These are phyloP conservation scores for Zaprionus inermis DNA, from an alignment of 1,140 invertebrate genomes.

Conservation along the genomic window DNA sequence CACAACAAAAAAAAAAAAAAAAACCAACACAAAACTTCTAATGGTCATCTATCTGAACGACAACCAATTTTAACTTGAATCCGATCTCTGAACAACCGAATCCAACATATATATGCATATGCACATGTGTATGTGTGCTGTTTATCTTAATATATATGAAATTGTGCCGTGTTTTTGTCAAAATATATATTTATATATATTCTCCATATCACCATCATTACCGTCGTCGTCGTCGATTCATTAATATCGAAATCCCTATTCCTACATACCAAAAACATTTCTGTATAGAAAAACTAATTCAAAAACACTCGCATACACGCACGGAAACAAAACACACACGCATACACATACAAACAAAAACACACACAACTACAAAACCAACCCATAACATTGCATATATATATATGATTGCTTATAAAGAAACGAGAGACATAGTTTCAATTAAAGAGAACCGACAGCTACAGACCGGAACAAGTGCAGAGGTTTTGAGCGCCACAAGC, in stretches of 20 bases:
- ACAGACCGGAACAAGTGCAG: constrained; percentile 57
- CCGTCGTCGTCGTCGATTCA: background rate
- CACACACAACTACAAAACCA: constrained; percentile 40
- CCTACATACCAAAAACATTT: constrained; percentile 47
- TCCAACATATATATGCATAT: constrained; percentile 42
- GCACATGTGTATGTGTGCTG: constrained; percentile 32
- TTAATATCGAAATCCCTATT: constrained; percentile 16
- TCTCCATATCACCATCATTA: constrained; percentile 15
- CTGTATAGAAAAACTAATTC: constrained; percentile 79
- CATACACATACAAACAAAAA: constrained; percentile 52
- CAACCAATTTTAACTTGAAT: constrained; percentile 48
- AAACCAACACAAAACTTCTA: constrained; percentile 56
- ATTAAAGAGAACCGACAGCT: constrained; percentile 67
- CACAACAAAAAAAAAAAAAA: constrained; percentile 22
- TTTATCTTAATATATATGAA: background rate
- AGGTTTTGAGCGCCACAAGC: constrained; percentile 73
- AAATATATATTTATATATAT: constrained; percentile 14
- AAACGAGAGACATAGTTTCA: constrained; percentile 69
- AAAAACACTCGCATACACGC: constrained; percentile 56
- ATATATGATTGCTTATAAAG: constrained; percentile 48
- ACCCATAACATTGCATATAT: constrained; percentile 62
- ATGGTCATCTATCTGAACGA: constrained; percentile 62
- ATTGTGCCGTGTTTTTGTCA: constrained; percentile 15
- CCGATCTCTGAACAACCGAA: constrained; percentile 34
- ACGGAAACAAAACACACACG: constrained; percentile 45